Conservation (phyloP, 2,797 vertebrate species). For the Malacoctenus gilli region DNA sequence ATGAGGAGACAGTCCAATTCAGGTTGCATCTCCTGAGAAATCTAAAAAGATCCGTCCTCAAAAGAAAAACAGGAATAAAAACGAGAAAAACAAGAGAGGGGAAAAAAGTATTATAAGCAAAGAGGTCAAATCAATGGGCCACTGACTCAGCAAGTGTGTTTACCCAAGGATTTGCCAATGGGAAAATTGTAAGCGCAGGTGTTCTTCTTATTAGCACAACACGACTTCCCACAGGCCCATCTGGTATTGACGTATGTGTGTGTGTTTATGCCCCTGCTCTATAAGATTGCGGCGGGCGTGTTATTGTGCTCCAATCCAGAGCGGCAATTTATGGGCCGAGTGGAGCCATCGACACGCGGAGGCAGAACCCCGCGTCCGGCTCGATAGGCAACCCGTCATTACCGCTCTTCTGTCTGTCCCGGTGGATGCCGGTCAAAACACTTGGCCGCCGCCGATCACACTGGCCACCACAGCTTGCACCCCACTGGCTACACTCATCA, state of each 20-base stretch:
- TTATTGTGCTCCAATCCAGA: conserved; percentile 41
- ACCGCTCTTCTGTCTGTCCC: neutral
- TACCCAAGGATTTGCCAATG: conserved; percentile 24
- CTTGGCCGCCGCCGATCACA: conserved; percentile 29
- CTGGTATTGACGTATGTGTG: conserved; percentile 16
- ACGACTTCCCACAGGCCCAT: conserved; percentile 11
- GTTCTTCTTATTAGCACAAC: conserved; percentile 34
- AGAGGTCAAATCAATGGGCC: conserved; percentile 28
- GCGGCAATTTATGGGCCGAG: conserved; percentile 31
- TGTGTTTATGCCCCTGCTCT: conserved; percentile 18
- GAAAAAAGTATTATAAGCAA: conserved; percentile 1
- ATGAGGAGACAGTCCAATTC: neutral
- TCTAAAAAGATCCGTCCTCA: neutral
- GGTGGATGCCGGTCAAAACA: conserved; percentile 17
- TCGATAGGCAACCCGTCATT: neutral
- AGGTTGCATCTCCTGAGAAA: too few species aligned
- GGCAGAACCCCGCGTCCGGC: conserved; percentile 3
- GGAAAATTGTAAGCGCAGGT: conserved; percentile 24
- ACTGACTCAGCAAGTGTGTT: conserved; percentile 10
- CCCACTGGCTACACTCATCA: conserved; percentile 31
- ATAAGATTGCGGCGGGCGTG: conserved; percentile 5
- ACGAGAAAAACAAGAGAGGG: conserved; percentile 10
- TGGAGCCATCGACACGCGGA: conserved; percentile 21
- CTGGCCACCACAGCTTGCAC: conserved; percentile 24
- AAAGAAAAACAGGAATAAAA: conserved; percentile 20